Evolutionary conservation across 2,888 invertebrate genomes (phyloP), one percentile per base, ranked within the genome.

Genomic region (Himalopsyche anomala): DNA sequence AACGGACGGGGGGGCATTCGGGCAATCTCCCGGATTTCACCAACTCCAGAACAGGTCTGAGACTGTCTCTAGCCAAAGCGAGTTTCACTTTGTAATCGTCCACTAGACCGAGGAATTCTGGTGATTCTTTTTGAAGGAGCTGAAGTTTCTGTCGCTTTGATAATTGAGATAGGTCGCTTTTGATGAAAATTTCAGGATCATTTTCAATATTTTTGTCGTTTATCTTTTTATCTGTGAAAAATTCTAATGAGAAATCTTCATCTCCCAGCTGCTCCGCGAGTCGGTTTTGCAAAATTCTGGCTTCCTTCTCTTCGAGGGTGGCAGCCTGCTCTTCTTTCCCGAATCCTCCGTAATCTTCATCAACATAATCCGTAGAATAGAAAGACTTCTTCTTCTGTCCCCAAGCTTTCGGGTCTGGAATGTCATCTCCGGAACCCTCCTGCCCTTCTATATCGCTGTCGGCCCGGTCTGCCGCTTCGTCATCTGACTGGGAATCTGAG

Each of bases 351-450:
- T 96, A 97, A 91, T 98, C 98, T 89, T 96, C 95, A 92, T 98
- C 98, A 19, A 97, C 95, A 91, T 96, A 98, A 92, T 98, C 98
- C 0, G 98, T 97, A 83, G 96, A 95, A 92, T 98, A 98, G 91
- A 95, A 99, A 55, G 94, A 94, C 86, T 93, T 94, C 89, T 96
- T 96, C 89, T 95, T 96, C 90, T 95, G 96, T 80, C 98, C 98
- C 98, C 98, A 98, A 36, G 98, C 97, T 91, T 96, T 96, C 3
- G 95, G 94, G 91, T 97, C 95, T 0, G 97, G 97, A 88, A 97
- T 92, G 90, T 95, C 94, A 90, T 95, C 95, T 89, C 95, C 95
- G 42, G 94, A 93, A 88, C 94, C 94, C 87, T 94, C 95, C 89
- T 95, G 94, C 0, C 95, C 96, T 91, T 97, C 97, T 12, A 97